Conservation (phyloP, 1,140 invertebrate genomes). For the honey bee (Apis mellifera) region DNA sequence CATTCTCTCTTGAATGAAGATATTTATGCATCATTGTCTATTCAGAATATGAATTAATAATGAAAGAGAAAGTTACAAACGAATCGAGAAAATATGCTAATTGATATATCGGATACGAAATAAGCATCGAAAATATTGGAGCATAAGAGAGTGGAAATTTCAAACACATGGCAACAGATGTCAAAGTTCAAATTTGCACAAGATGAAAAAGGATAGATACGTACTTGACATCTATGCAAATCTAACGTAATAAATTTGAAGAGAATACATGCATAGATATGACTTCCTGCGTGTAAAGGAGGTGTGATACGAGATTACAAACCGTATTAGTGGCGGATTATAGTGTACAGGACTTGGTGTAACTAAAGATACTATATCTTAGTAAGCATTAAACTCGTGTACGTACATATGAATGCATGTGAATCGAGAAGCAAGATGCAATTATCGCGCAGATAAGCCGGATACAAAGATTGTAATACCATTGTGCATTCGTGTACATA, state of each 20-base stretch:
- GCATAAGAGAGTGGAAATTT: not conserved
- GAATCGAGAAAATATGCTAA: not conserved
- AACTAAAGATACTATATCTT: slow-evolving; percentile 17
- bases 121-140: not conserved
- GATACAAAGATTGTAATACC: not conserved
- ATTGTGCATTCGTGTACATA: not conserved
- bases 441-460: not conserved
- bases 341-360: slow-evolving; percentile 29
- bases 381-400: not conserved
- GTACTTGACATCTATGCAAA: slow-evolving; percentile 18
- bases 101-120: not conserved
- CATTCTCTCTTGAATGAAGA: too few species aligned
- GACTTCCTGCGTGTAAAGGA: slow-evolving; percentile 34
- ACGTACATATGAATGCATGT: not conserved
- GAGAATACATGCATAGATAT: slow-evolving; percentile 15
- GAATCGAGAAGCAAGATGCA: not conserved
- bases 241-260: slow-evolving; percentile 7
- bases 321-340: slow-evolving; percentile 30
- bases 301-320: slow-evolving; percentile 42
- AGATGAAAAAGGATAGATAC: not conserved
- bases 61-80: not conserved
- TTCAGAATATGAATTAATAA: not conserved
- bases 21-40: too few species aligned
- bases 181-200: slow-evolving; percentile 27
- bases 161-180: not conserved